Conservation (phyloP, 1,140 invertebrate genomes). For the Diachasmimorpha longicaudata region DNA sequence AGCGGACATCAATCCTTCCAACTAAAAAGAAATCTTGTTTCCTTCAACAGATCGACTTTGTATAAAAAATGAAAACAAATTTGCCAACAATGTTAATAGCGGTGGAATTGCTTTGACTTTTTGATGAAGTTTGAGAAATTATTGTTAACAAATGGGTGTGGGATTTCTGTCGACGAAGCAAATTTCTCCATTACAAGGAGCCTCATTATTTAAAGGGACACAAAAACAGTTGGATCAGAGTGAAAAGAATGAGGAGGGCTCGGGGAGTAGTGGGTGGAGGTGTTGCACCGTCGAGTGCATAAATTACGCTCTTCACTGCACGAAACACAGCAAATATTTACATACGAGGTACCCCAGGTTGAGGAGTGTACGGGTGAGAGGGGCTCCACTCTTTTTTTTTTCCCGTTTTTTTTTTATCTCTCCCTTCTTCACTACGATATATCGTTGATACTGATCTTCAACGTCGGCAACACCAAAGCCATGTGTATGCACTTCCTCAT, state of each 20-base stretch:
- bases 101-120: no score
- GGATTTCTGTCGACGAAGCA: background rate
- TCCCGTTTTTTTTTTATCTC: background rate
- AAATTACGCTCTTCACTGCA: constrained; percentile 27
- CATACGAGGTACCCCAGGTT: constrained; percentile 17
- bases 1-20: no score
- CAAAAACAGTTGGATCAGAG: background rate
- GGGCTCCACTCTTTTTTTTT: background rate
- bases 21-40: no score
- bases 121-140: no score
- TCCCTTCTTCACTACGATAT: background rate
- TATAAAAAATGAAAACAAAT: no score
- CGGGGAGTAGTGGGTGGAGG: background rate
- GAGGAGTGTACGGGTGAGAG: constrained; percentile 39
- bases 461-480: background rate
- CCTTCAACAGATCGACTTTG: no score
- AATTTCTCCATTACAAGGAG: background rate
- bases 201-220: background rate
- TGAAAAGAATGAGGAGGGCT: background rate
- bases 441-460: background rate
- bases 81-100: no score
- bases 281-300: constrained; percentile 23
- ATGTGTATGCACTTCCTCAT: constrained; percentile 10
- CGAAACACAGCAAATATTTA: constrained; percentile 14
- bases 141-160: no score